phyloP scores from a whole-genome alignment of 53 echinoderm and acorn worm species.

The Actinopyga echinites region DNA sequence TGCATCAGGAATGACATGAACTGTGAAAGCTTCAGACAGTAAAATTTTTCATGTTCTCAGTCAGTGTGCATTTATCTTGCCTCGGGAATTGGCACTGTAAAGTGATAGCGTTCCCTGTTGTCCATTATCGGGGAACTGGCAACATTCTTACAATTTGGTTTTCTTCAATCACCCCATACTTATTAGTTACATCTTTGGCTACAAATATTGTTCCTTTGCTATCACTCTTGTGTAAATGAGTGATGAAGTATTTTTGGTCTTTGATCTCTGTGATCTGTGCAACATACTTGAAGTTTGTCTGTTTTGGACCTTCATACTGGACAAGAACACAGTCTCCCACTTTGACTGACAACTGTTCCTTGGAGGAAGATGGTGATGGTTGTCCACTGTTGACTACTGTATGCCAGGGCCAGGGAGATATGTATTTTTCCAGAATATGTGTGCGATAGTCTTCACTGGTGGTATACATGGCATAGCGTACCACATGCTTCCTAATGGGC shows the following conservation, averaged over 20 bases:
- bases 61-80: background rate
- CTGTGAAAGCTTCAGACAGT: too few relatives aligned
- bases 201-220: slow-evolving; percentile 31
- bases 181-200: slow-evolving; percentile 27
- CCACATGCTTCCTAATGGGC: slow-evolving; percentile 12
- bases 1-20: too few relatives aligned
- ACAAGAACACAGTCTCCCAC: slow-evolving; percentile 43
- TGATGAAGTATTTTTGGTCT: slow-evolving; percentile 15
- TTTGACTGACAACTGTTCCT: slow-evolving; percentile 34
- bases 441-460: slow-evolving; percentile 18
- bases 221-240: slow-evolving; percentile 41
- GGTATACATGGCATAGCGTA: background rate
- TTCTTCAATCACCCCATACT: background rate
- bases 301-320: slow-evolving; percentile 39
- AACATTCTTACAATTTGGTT: too few relatives aligned
- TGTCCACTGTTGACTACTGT: background rate
- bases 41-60: background rate
- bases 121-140: background rate
- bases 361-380: background rate
- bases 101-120: slow-evolving; percentile 13
- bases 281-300: slow-evolving; percentile 37
- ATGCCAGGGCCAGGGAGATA: background rate
- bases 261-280: slow-evolving; percentile 34
- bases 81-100: slow-evolving; percentile 25
- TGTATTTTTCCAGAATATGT: background rate